phyloP scores from a whole-genome alignment of 2,888 invertebrate genomes.

The Drosophila testacea region DNA sequence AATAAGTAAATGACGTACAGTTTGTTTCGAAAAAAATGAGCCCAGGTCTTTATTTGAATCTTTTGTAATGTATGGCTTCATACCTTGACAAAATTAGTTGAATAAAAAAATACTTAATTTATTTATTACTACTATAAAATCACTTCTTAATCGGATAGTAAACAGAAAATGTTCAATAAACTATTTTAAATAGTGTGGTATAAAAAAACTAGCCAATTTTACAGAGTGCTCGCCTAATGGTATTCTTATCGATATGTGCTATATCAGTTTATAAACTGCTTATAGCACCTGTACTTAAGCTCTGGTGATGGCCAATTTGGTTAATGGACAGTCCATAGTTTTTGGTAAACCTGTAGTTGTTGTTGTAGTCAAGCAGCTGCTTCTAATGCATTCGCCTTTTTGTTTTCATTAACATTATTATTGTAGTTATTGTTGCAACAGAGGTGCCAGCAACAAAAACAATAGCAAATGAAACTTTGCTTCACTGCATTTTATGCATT shows the following conservation, averaged over 20 bases:
- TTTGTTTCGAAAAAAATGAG: too few relatives aligned
- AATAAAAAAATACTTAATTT: too few relatives aligned
- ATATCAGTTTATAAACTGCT: background rate
- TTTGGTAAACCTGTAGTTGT: background rate
- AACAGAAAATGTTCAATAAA: too few relatives aligned
- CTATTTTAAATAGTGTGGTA: too few relatives aligned
- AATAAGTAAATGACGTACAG: too few relatives aligned
- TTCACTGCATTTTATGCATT: slow-evolving; percentile 34
- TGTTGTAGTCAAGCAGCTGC: slow-evolving; percentile 15
- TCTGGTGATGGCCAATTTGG: slow-evolving; percentile 4
- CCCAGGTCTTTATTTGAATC: too few relatives aligned
- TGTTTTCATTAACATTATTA: slow-evolving; percentile 62
- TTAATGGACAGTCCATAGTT: background rate
- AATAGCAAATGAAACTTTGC: slow-evolving; percentile 21
- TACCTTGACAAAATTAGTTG: too few relatives aligned
- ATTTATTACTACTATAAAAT: too few relatives aligned
- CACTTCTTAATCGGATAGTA: too few relatives aligned
- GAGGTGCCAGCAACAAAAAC: slow-evolving; percentile 12
- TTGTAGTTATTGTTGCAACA: slow-evolving; percentile 40
- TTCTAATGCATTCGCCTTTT: slow-evolving; percentile 32
- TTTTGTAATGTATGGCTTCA: too few relatives aligned
- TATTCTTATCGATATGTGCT: background rate
- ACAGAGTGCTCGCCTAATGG: background rate
- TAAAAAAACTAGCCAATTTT: background rate
- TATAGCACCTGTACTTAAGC: background rate